phyloP scores from a whole-genome alignment of 1,140 invertebrate genomes.

The Trachelipus rathkii region DNA sequence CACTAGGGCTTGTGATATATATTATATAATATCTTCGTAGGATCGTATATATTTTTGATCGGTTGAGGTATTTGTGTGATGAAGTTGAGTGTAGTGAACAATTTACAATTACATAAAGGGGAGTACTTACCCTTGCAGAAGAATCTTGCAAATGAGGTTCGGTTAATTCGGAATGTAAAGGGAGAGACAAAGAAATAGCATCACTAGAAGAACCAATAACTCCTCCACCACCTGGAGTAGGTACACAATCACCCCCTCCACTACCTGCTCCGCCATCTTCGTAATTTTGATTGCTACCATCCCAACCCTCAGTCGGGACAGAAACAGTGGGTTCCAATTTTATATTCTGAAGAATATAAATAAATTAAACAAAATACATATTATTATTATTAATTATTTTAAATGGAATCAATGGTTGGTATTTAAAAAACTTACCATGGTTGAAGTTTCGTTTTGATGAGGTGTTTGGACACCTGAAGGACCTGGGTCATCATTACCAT shows the following conservation, averaged over 20 bases:
- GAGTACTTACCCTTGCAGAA: constrained; percentile 34
- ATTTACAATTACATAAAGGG: too few species aligned
- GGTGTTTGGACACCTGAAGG: constrained; percentile 37
- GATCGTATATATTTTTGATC: too few species aligned
- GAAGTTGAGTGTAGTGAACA: too few species aligned
- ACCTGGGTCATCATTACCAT: constrained; percentile 19
- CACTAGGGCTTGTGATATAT: too few species aligned
- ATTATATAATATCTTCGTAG: too few species aligned
- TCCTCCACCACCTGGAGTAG: constrained; percentile 18
- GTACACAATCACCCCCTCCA: constrained; percentile 31
- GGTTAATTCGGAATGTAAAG: constrained; percentile 34
- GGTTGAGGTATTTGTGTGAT: too few species aligned
- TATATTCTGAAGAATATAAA: constrained; percentile 28
- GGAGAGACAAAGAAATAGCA: constrained; percentile 30
- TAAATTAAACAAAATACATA: neutral
- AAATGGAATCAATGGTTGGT: too few species aligned
- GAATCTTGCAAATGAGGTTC: constrained; percentile 36
- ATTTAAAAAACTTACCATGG: constrained; percentile 30
- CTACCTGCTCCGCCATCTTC: constrained; percentile 29
- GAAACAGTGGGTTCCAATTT: constrained; percentile 38
- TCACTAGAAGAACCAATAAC: constrained; percentile 26
- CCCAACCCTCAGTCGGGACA: constrained; percentile 37
- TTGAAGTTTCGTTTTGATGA: constrained; percentile 23
- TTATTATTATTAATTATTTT: too few species aligned
- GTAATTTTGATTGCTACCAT: constrained; percentile 44